These are phyloP conservation scores for Graptemys geographica DNA, from an alignment of 2,797 vertebrate species.

Conservation along the genomic window DNA sequence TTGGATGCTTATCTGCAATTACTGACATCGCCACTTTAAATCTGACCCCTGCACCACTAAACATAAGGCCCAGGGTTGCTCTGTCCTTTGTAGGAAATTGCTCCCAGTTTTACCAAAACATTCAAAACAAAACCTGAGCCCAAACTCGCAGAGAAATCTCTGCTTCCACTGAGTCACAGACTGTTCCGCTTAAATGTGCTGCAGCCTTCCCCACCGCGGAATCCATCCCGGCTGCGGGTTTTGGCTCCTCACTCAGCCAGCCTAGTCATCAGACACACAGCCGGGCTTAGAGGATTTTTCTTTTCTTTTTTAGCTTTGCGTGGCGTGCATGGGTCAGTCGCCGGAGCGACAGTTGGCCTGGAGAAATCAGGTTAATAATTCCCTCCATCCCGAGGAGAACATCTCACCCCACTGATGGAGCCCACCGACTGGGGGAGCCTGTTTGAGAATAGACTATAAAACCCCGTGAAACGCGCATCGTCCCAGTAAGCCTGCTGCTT, in stretches of 20 bases:
- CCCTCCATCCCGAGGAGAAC: constrained; percentile 15
- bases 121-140: constrained; percentile 40
- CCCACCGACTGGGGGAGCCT: constrained; percentile 39
- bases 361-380: neutral
- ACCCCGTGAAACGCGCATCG: neutral
- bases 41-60: neutral
- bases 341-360: neutral
- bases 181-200: neutral
- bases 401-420: constrained; percentile 17
- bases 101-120: neutral
- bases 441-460: constrained; percentile 45
- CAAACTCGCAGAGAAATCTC: neutral
- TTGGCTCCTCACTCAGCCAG: constrained; percentile 10
- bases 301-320: neutral
- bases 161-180: neutral
- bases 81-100: neutral
- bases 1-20: neutral
- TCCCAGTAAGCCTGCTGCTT: constrained; percentile 63
- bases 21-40: neutral
- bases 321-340: neutral
- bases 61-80: fast-evolving
- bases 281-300: neutral
- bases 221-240: neutral
- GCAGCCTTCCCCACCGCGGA: neutral
- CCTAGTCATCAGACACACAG: neutral